Conservation (phyloP, 2,888 invertebrate species). For the Actias luna region DNA sequence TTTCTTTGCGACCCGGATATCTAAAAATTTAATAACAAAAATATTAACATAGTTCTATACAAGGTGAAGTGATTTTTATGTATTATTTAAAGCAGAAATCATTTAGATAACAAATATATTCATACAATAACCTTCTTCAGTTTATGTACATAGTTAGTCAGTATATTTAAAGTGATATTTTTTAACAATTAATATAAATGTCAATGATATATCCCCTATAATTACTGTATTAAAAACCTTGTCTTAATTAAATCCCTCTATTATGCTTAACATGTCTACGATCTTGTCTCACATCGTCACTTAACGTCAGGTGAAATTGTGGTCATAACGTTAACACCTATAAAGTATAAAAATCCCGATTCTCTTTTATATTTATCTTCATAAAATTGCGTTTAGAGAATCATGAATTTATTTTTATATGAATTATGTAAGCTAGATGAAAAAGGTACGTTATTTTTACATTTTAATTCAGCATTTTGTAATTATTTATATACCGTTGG, state of each 20-base stretch:
- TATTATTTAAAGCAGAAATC: neutral
- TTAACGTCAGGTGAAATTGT: too few species aligned
- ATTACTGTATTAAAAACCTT: neutral
- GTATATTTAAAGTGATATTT: neutral
- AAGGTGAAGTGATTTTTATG: neutral
- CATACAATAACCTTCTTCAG: neutral
- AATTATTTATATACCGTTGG: too few species aligned
- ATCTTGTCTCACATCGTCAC: too few species aligned
- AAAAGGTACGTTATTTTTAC: neutral
- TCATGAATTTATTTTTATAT: neutral
- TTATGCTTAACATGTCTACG: too few species aligned
- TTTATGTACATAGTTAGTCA: neutral
- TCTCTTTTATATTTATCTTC: too few species aligned
- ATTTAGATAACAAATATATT: too few species aligned
- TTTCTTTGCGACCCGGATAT: neutral
- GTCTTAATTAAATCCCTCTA: too few species aligned
- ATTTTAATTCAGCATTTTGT: neutral
- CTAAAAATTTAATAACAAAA: neutral
- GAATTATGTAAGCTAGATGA: neutral
- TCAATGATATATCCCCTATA: neutral
- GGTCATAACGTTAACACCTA: too few species aligned
- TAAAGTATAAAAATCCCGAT: too few species aligned
- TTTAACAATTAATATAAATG: neutral
- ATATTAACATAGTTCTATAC: neutral
- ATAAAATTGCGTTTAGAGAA: neutral